Evolutionary conservation across 2,888 invertebrate genomes (phyloP), one percentile per base, ranked within the genome.

Genomic region (Nasonia oneida): DNA sequence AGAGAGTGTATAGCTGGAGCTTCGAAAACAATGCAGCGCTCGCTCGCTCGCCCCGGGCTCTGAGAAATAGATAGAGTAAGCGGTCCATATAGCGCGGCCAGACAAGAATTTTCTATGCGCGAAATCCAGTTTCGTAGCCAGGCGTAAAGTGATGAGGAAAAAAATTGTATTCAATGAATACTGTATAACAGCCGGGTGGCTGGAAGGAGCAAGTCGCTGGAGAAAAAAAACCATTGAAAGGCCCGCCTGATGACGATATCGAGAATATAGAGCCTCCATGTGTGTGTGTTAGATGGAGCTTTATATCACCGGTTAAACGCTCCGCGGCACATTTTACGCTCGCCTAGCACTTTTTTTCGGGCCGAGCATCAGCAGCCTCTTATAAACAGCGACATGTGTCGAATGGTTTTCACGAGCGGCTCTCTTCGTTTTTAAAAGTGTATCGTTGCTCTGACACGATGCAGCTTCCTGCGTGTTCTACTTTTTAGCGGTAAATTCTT

Each of bases 141-240:
- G 23, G 23, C 23, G 23, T 47, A 71, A n/a, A 61, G 57, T n/a
- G 53, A 37, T 1, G 15, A 75, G 12, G 33, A 18, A 73, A 77
- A 78, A 73, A 83, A 57, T n/a, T 67, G n/a, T 83, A 83, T 83
- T 78, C 47, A 83, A 84, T 75, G 75, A 53, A 80, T 39, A 61
- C 64, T 50, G 53, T 67, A 74, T 39, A 67, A 2, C 67, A n/a
- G 23, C 8, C 8, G 57, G 0, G 15, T 4, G 29, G n/a, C 23
- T 29, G 29, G 73, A 47, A 50, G 82, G 37, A 67, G 29, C 29
- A 10, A 23, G n/a, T 61, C 29, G 42, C 33, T 42, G 37, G 37
- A 14, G 50, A 64, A 61, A 47, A 78, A 23, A 29, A 64, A 18
- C 57, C 42, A 37, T 78, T 64, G 50, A 78, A 42, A 83, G 42